Conservation (phyloP, 1,140 invertebrate species). For the Sycophaga agraensis region DNA sequence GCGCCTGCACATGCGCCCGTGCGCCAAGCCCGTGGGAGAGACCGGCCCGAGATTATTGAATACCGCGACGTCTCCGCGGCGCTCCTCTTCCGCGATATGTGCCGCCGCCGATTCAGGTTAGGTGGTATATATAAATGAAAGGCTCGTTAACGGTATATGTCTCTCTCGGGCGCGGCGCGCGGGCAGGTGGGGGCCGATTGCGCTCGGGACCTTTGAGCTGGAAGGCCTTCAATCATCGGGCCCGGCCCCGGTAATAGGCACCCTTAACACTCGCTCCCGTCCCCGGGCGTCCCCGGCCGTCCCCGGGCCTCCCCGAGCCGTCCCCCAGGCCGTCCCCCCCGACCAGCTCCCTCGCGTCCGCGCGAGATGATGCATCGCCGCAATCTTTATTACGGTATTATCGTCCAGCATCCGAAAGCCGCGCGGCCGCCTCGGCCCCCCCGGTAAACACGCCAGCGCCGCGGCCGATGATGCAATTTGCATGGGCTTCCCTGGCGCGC, state of each 20-base stretch:
- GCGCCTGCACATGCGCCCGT: too few relatives aligned
- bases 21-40: slow-evolving; percentile 3
- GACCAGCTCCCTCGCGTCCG: neutral
- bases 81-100: neutral
- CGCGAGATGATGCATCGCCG: neutral
- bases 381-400: neutral
- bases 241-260: neutral
- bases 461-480: neutral
- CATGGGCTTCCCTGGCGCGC: too few relatives aligned
- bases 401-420: too few relatives aligned
- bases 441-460: too few relatives aligned
- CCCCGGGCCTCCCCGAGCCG: too few relatives aligned
- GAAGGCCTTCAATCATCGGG: slow-evolving; percentile 9
- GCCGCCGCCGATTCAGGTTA: neutral
- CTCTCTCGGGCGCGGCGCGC: neutral
- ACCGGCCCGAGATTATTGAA: slow-evolving; percentile 22
- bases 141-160: slow-evolving; percentile 24
- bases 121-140: slow-evolving; percentile 6
- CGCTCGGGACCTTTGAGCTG: neutral
- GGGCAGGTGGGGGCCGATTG: neutral
- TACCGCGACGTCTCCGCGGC: neutral
- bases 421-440: too few relatives aligned
- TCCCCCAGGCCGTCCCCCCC: too few relatives aligned
- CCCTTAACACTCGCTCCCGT: neutral
- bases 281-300: too few relatives aligned